A percentile compares a stretch with the other conserved stretches of the same genome.
These are phyloP conservation scores for Tragelaphus oryx DNA, from an alignment of 2,797 vertebrate genomes.

Conservation along the genomic window DNA sequence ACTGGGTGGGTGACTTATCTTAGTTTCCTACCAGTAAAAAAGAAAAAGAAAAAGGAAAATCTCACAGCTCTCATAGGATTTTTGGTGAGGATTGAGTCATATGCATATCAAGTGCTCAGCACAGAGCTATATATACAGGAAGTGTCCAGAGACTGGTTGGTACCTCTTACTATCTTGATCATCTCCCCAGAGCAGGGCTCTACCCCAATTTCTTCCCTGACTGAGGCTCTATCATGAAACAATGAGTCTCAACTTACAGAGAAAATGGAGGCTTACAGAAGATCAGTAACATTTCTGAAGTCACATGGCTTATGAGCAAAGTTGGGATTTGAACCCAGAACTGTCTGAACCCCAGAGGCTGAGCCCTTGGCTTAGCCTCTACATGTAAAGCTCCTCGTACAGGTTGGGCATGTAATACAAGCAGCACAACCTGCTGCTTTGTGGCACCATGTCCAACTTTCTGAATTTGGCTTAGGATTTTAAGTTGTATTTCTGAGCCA, in stretches of 20 bases:
- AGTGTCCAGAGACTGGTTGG: not conserved
- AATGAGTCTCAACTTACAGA: not conserved
- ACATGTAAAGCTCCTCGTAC: not conserved
- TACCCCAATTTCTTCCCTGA: not conserved
- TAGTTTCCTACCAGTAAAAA: not conserved
- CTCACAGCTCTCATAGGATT: not conserved
- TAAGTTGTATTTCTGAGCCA: constrained; percentile 27
- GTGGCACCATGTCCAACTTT: not conserved
- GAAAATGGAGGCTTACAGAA: not conserved
- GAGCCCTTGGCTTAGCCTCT: not conserved
- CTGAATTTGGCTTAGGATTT: not conserved
- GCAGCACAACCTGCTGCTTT: not conserved
- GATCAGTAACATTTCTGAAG: not conserved
- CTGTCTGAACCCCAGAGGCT: not conserved
- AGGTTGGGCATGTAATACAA: not conserved
- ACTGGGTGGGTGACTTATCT: not conserved
- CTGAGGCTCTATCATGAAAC: not conserved
- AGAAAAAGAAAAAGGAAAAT: not conserved
- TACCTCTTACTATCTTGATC: not conserved
- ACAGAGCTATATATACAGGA: not conserved
- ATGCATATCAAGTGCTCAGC: not conserved
- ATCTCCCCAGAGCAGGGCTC: constrained; percentile 1
- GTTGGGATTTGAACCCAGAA: not conserved
- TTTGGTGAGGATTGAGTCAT: not conserved
- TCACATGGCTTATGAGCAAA: not conserved